Base-by-base conservation (phyloP, 2,888 invertebrate species). In the Nomada fucata region DNA sequence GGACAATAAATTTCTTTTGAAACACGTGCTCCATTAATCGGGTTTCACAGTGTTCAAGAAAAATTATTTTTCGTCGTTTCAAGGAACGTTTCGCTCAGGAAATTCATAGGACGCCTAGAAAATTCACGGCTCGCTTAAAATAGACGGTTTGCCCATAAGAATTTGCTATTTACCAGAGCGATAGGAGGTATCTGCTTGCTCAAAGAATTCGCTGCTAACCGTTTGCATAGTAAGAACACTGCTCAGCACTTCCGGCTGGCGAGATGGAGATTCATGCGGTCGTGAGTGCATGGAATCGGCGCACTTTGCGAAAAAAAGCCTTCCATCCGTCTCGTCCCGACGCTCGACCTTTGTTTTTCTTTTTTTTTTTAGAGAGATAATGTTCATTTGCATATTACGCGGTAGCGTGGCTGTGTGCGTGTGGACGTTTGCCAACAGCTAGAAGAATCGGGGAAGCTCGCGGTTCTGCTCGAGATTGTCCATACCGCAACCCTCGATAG, bases 361-460 rank as follows among this genome's bases (percentile, higher is more conserved):
- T 26, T 26, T 2, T 26, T 26, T 2, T 26, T 26, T 26, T 26
- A 26, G 26, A 73, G 59, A 61, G 73, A 85, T 86, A 78, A 80
- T 86, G 87, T 88, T 90, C 88, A 90, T 91, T 91, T 90, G 87
- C 90, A 90, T 91, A 90, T 90, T 91, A 90, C 87, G 85, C 84
- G 88, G 84, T 73, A 23, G 26, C 67, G 53, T 42, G 52, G 15
- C 57, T 50, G 76, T 84, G 78, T 74, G 85, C 83, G 73, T 74
- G 87, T 90, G 91, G 91, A 90, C 87, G 79, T 60, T 87, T 90
- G 91, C 91, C 91, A 91, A 89, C 86, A 55, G 36, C 89, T 85
- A 79, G 87, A 82, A 85, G 82, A 76, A 82, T 69, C 53, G 59
- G 26, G 71, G 36, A 71, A 65, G 64, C 52, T 47, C 70, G 69